Conservation (phyloP, 2,113 vertebrate genomes). For the Gnathonemus echidnorhynchus region DNA sequence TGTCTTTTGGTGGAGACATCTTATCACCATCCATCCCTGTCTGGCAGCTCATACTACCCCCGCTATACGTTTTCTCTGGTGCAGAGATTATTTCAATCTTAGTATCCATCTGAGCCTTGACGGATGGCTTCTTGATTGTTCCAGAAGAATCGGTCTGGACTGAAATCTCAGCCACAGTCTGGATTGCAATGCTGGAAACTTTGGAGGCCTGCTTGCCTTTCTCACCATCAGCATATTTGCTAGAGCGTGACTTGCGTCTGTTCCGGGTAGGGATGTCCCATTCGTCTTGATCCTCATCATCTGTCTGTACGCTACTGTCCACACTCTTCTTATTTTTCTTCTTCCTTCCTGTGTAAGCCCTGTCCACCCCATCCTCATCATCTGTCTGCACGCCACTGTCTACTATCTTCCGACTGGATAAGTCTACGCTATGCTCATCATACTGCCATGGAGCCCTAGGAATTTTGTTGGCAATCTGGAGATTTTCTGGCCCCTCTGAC, state of each 20-base stretch:
- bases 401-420: conserved; percentile 73
- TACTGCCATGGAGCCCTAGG: conserved; percentile 62
- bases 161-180: conserved; percentile 95
- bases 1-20: conserved; percentile 74
- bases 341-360: conserved; percentile 70
- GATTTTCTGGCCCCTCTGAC: conserved; percentile 66
- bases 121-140: conserved; percentile 75
- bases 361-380: conserved; percentile 85
- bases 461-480: conserved; percentile 67
- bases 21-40: conserved; percentile 76
- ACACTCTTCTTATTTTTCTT: conserved; percentile 78
- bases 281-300: conserved; percentile 95
- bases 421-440: conserved; percentile 60
- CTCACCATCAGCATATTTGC: conserved; percentile 73
- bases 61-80: conserved; percentile 84
- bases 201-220: conserved; percentile 76
- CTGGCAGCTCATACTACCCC: conserved; percentile 87
- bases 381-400: conserved; percentile 96
- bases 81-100: conserved; percentile 96
- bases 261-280: conserved; percentile 83
- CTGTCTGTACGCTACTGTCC: conserved; percentile 87
- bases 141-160: conserved; percentile 95
- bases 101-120: conserved; percentile 77
- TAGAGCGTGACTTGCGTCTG: conserved; percentile 70
- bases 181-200: conserved; percentile 89